A percentile compares a stretch with the other conserved stretches of the same genome.
Evolutionary conservation across 2,888 invertebrate species (phyloP).

Genomic region (Alentia gelatinosa): DNA sequence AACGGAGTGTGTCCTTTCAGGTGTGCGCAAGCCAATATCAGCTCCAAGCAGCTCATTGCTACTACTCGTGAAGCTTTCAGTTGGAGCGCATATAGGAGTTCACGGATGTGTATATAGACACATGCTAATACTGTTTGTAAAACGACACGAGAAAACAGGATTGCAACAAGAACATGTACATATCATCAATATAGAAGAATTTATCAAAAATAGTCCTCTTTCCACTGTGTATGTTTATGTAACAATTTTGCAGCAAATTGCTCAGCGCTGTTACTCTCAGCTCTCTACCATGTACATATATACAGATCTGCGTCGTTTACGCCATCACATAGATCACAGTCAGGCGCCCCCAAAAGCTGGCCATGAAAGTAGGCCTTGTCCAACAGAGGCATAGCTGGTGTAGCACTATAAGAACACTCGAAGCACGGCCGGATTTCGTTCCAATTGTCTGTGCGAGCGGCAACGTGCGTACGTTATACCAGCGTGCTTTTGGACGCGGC

Average conservation of each 20-base stretch:
- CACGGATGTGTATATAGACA: not conserved
- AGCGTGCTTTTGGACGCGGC: not conserved
- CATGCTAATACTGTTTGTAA: constrained; percentile 28
- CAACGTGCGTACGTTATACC: not conserved
- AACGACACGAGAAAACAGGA: not conserved
- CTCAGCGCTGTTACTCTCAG: not conserved
- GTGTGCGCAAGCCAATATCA: too few relatives aligned
- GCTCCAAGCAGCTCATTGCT: not conserved
- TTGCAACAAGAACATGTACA: not conserved
- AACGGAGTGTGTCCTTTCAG: too few relatives aligned
- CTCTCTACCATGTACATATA: not conserved
- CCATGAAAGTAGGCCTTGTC: not conserved
- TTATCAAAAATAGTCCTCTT: constrained; percentile 39
- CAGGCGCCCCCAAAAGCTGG: not conserved
- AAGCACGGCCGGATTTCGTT: not conserved
- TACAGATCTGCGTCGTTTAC: not conserved
- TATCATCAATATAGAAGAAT: constrained; percentile 28
- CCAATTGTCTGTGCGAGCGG: not conserved
- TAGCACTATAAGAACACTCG: not conserved
- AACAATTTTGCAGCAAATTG: not conserved
- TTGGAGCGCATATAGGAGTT: not conserved
- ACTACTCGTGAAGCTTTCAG: not conserved
- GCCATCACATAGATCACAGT: constrained; percentile 2
- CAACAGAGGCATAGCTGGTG: not conserved
- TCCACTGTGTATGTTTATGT: constrained; percentile 7